Percentiles rank a stretch among this genome's conserved stretches.
Conservation (phyloP, 2,888 invertebrate genomes). For the Sphecodes monilicornis region DNA sequence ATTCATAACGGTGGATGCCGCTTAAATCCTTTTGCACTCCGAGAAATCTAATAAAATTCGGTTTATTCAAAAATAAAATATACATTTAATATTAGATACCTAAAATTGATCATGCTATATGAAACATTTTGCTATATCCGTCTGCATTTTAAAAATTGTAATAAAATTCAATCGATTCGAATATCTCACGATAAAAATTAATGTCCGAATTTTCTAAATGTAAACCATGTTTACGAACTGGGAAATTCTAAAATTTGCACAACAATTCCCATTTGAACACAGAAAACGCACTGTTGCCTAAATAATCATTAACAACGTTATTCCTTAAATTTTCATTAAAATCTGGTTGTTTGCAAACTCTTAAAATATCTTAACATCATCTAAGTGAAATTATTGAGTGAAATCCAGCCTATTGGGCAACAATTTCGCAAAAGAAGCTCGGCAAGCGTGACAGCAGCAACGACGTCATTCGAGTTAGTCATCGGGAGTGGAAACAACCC, state of each 20-base stretch:
- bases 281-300: too few relatives aligned
- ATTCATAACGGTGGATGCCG: not conserved
- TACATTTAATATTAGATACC: not conserved
- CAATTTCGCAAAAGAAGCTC: not conserved
- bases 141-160: too few relatives aligned
- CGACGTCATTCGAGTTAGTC: conserved; percentile 16
- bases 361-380: not conserved
- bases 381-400: not conserved
- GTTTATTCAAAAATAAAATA: too few relatives aligned
- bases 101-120: not conserved
- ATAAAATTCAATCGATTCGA: not conserved
- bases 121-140: not conserved
- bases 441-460: not conserved
- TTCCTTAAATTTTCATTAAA: not conserved
- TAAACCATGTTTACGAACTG: too few relatives aligned
- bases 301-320: too few relatives aligned
- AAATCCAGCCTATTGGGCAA: not conserved
- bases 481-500: conserved; percentile 17
- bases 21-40: not conserved
- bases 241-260: not conserved
- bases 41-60: not conserved
- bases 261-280: not conserved
- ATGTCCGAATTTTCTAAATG: not conserved
- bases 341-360: not conserved
- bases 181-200: not conserved